These are phyloP conservation scores for Brienomyrus brachyistius DNA, from an alignment of 2,113 vertebrate species.

Conservation along the genomic window DNA sequence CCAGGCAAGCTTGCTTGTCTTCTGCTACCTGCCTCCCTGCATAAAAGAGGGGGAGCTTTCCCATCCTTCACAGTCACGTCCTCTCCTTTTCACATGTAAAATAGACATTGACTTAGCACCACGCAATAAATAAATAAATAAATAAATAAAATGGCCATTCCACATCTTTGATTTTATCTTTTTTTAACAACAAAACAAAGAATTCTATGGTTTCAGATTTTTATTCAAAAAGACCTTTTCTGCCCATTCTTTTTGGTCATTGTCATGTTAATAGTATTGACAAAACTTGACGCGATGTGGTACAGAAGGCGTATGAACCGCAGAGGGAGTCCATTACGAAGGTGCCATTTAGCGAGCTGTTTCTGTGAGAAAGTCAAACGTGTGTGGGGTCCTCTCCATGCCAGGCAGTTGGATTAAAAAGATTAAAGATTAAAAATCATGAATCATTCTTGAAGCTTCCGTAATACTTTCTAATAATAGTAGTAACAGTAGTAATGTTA, in stretches of 20 bases:
- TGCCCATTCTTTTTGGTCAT: conserved; percentile 55
- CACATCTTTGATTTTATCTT: conserved; percentile 82
- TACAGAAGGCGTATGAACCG: conserved; percentile 71
- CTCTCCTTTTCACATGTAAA: conserved; percentile 83
- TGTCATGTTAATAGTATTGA: conserved; percentile 76
- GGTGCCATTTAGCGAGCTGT: conserved; percentile 71
- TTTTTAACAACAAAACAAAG: conserved; percentile 66
- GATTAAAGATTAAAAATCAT: neutral
- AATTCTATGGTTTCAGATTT: conserved; percentile 76
- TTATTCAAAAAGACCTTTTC: conserved; percentile 53
- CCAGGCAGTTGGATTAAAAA: conserved; percentile 43
- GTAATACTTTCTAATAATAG: neutral
- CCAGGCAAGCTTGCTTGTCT: conserved; percentile 51
- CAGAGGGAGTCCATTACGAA: conserved; percentile 72
- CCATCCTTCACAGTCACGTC: conserved; percentile 65
- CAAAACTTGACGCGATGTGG: conserved; percentile 65
- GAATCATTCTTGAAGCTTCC: neutral
- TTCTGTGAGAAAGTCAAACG: conserved; percentile 75
- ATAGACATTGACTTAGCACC: conserved; percentile 81
- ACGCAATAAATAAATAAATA: conserved; percentile 49
- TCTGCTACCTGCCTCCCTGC: conserved; percentile 63
- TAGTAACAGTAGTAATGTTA: neutral
- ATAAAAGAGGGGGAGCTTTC: conserved; percentile 68
- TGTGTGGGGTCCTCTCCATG: conserved; percentile 49
- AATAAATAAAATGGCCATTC: conserved; percentile 70